phyloP scores from a whole-genome alignment of 2,797 vertebrate species.

The Arnoldichthys spilopterus region DNA sequence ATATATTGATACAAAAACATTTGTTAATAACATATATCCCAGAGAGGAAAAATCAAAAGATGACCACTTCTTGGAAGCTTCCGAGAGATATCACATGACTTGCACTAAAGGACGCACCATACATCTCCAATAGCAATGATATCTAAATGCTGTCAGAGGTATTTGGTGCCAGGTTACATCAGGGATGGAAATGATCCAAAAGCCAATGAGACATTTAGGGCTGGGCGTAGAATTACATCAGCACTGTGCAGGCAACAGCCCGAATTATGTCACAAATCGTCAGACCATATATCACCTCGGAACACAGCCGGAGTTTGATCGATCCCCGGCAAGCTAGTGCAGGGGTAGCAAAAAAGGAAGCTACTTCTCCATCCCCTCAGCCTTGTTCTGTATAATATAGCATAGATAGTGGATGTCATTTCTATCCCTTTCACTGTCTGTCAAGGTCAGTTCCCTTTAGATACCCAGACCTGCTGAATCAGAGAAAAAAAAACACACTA shows the following conservation, averaged over 20 bases:
- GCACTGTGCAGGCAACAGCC: not conserved
- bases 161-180: constrained; percentile 14
- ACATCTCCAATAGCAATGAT: not conserved
- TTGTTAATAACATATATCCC: too few relatives aligned
- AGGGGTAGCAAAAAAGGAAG: constrained; percentile 34
- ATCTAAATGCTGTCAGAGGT: not conserved
- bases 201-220: constrained; percentile 23
- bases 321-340: constrained; percentile 20
- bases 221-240: constrained; percentile 30
- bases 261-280: constrained; percentile 34
- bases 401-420: constrained; percentile 40
- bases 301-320: constrained; percentile 27
- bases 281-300: constrained; percentile 26
- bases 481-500: constrained; percentile 28
- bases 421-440: constrained; percentile 19
- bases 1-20: too few relatives aligned
- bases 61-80: too few relatives aligned
- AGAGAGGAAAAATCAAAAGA: too few relatives aligned
- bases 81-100: not conserved
- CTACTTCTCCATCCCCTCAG: constrained; percentile 16
- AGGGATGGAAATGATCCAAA: constrained; percentile 15
- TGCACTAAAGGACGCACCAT: not conserved
- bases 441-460: constrained; percentile 48
- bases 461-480: constrained; percentile 30
- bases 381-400: not conserved